phyloP scores from a whole-genome alignment of 2,888 invertebrate species.

The Spodoptera littoralis region DNA sequence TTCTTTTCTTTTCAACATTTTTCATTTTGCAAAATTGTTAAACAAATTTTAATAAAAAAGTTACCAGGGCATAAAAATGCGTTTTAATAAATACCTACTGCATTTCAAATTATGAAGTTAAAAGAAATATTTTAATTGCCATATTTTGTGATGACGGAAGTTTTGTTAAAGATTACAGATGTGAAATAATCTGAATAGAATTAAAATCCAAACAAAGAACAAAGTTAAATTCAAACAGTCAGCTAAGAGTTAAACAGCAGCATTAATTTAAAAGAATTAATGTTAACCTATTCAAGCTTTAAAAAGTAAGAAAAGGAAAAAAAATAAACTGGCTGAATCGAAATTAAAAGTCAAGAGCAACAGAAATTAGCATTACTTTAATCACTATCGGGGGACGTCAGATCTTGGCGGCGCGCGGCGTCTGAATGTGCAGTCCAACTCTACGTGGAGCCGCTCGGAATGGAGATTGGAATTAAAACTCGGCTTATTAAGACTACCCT shows the following conservation, averaged over 20 bases:
- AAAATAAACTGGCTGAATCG: slow-evolving; percentile 58
- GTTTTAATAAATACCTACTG: too few relatives aligned
- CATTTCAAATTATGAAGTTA: too few relatives aligned
- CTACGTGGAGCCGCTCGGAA: slow-evolving; percentile 67
- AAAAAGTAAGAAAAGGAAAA: slow-evolving; percentile 50
- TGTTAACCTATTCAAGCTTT: slow-evolving; percentile 36
- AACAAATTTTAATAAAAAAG: too few relatives aligned
- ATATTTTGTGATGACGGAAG: too few relatives aligned
- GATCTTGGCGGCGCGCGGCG: slow-evolving; percentile 68
- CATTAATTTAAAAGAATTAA: slow-evolving; percentile 20
- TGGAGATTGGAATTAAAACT: slow-evolving; percentile 82
- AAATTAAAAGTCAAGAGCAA: slow-evolving; percentile 71
- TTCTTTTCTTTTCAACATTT: too few relatives aligned
- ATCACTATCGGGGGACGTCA: slow-evolving; percentile 75
- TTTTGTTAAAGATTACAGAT: too few relatives aligned
- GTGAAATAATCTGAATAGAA: too few relatives aligned
- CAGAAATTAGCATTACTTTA: slow-evolving; percentile 78
- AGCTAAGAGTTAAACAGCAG: slow-evolving; percentile 10
- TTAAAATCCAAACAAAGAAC: too few relatives aligned
- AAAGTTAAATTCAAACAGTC: neutral
- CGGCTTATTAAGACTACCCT: slow-evolving; percentile 74
- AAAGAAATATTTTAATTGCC: too few relatives aligned
- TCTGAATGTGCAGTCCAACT: slow-evolving; percentile 75
- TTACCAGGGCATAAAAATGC: too few relatives aligned
- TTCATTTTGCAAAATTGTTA: too few relatives aligned